Evolutionary conservation across 92 coral and sea anemone species (phyloP).

Genomic region (Zoanthus solanderi): DNA sequence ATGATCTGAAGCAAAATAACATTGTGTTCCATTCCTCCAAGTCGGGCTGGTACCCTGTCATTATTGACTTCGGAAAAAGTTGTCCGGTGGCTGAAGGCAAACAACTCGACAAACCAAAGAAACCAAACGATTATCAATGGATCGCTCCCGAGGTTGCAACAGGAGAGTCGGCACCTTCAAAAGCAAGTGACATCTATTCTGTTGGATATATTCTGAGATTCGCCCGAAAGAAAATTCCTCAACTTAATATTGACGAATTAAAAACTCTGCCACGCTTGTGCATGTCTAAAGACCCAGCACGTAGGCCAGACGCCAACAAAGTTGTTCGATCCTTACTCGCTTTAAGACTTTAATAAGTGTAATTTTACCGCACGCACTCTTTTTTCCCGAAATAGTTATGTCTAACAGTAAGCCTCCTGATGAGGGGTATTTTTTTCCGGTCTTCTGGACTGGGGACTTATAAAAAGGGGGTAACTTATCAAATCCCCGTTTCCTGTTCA

Average conservation of each 20-base stretch:
- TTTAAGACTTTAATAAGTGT: not conserved
- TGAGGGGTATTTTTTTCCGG: too few species aligned
- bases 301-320: not conserved
- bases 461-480: too few species aligned
- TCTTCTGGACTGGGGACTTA: too few species aligned
- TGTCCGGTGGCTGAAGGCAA: not conserved
- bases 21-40: conserved; percentile 15
- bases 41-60: conserved; percentile 22
- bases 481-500: too few species aligned
- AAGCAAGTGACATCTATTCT: conserved; percentile 39
- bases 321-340: not conserved
- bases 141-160: conserved; percentile 49
- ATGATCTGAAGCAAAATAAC: conserved; percentile 57
- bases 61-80: conserved; percentile 58
- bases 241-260: not conserved
- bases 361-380: too few species aligned
- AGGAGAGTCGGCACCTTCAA: not conserved
- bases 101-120: conserved; percentile 7
- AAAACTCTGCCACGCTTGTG: not conserved
- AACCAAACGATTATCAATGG: conserved; percentile 10
- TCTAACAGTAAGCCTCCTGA: too few species aligned
- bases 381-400: too few species aligned
- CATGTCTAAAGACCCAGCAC: conserved; percentile 4
- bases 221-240: not conserved
- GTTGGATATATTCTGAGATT: conserved; percentile 25